Conservation (phyloP, 1,140 invertebrate genomes). For the Drosophila kohkoa region DNA sequence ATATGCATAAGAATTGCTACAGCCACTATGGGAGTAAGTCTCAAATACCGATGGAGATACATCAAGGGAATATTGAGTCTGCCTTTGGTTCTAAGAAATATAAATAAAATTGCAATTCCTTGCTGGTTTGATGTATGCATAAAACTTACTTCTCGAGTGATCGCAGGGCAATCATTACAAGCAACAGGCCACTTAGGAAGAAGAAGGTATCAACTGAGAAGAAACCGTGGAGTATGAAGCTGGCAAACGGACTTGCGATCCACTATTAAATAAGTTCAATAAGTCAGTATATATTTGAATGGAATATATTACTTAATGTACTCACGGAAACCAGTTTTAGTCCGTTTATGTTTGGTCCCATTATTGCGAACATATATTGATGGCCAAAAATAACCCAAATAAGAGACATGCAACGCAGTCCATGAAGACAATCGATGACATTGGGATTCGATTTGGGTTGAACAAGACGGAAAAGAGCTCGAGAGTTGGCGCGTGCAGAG, state of each 20-base stretch:
- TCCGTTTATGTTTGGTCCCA: constrained; percentile 69
- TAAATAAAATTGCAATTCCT: background rate
- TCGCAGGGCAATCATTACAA: constrained; percentile 87
- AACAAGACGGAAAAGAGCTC: constrained; percentile 40
- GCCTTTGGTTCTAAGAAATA: constrained; percentile 47
- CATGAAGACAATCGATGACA: constrained; percentile 85
- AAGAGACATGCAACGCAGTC: constrained; percentile 87
- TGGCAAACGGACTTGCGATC: constrained; percentile 85
- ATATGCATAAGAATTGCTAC: constrained; percentile 31
- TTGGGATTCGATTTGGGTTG: constrained; percentile 54
- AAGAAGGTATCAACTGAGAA: constrained; percentile 90
- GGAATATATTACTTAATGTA: background rate
- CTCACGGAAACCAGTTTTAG: background rate
- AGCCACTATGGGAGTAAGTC: constrained; percentile 63
- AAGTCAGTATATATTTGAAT: background rate
- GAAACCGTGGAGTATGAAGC: constrained; percentile 86
- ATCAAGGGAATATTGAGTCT: constrained; percentile 69
- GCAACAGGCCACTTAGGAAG: constrained; percentile 88
- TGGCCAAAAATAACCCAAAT: constrained; percentile 89
- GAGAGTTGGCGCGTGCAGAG: constrained; percentile 58
- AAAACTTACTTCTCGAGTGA: constrained; percentile 88
- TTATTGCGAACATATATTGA: constrained; percentile 68
- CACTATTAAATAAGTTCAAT: constrained; percentile 25
- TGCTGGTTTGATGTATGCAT: no score
- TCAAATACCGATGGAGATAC: constrained; percentile 72